Evolutionary conservation across 1,140 invertebrate genomes (phyloP).

Genomic region (Xylocopa sonorina): DNA sequence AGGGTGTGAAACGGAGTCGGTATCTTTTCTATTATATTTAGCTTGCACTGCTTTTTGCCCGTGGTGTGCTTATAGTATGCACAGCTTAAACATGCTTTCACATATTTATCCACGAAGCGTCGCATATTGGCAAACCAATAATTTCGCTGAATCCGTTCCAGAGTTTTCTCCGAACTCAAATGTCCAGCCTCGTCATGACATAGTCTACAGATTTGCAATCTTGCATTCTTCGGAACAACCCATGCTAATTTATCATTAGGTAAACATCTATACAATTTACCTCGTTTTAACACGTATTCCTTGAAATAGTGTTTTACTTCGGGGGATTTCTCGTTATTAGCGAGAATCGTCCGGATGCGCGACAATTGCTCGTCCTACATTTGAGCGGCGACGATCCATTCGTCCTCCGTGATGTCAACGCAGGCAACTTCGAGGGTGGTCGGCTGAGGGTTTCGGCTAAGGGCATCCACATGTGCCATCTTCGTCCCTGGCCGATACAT

Average conservation of each 20-base stretch:
- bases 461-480: constrained; percentile 25
- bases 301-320: constrained; percentile 27
- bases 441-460: no score
- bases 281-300: not conserved
- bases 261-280: constrained; percentile 4
- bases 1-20: no score
- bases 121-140: no score
- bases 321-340: not conserved
- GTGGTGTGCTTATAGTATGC: no score
- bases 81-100: no score
- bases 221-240: not conserved
- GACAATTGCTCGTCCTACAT: constrained; percentile 11
- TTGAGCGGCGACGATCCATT: not conserved
- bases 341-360: not conserved
- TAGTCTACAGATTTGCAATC: not conserved
- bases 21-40: no score
- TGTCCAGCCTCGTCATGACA: not conserved
- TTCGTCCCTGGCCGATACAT: not conserved
- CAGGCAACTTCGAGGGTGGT: no score
- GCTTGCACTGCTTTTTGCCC: no score
- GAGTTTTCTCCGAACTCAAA: not conserved
- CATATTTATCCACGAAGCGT: no score
- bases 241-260: not conserved
- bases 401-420: not conserved
- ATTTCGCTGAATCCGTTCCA: no score